Evolutionary conservation across 2,113 vertebrate species (phyloP).

Genomic region (Macheiramphus alcinus): DNA sequence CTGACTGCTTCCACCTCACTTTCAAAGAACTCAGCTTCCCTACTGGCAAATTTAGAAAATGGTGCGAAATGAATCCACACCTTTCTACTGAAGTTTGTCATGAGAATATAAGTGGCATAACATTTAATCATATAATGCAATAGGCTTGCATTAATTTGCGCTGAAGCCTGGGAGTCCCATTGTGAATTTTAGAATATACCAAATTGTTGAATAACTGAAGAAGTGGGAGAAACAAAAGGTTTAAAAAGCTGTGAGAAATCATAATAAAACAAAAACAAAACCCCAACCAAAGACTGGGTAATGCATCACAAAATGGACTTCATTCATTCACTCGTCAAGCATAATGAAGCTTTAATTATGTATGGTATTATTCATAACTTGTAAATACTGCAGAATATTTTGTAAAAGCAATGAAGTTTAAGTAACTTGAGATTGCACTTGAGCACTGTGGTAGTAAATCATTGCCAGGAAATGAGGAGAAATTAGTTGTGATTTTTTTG

Average conservation of each 20-base stretch:
- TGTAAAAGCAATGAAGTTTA: background rate
- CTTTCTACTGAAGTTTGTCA: background rate
- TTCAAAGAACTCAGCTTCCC: background rate
- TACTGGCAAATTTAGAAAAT: background rate
- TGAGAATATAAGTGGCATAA: background rate
- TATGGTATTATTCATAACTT: background rate
- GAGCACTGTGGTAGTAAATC: background rate
- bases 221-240: background rate
- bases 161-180: background rate
- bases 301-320: background rate
- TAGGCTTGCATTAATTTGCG: background rate
- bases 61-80: background rate
- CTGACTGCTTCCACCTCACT: background rate
- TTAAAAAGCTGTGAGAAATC: background rate
- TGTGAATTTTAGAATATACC: background rate
- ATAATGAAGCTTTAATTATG: slow-evolving; percentile 33
- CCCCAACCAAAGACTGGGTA: background rate
- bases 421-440: background rate
- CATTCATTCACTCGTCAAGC: background rate
- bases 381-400: slow-evolving; percentile 9
- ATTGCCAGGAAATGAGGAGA: background rate
- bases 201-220: background rate
- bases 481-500: background rate
- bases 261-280: background rate
- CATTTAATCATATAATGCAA: background rate